Conservation (phyloP, 2,113 vertebrate species). For the Seriola rivoliana region DNA sequence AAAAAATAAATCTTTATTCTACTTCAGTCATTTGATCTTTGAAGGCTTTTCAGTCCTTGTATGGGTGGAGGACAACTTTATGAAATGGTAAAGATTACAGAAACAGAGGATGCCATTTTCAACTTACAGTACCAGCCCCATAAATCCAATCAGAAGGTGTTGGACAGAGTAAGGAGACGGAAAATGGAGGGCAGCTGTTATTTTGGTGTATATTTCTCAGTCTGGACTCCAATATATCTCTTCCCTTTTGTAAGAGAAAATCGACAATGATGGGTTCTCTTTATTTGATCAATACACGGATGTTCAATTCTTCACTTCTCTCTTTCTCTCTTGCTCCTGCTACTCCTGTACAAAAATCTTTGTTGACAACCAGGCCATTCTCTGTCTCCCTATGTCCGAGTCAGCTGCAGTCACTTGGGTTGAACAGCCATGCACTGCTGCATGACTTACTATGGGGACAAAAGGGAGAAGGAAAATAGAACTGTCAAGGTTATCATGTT, state of each 20-base stretch:
- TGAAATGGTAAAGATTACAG: not conserved
- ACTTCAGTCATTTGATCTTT: not conserved
- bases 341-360: slow-evolving; percentile 26
- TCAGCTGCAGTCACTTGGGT: slow-evolving; percentile 11
- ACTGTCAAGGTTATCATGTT: slow-evolving; percentile 67
- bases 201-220: not conserved
- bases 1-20: not conserved
- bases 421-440: slow-evolving; percentile 33
- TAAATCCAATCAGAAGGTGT: not conserved
- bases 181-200: slow-evolving; percentile 1
- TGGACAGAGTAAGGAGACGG: not conserved
- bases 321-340: not conserved
- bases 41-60: not conserved
- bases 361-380: slow-evolving; percentile 23
- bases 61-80: not conserved
- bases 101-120: not conserved
- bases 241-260: slow-evolving; percentile 11
- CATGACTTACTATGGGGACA: slow-evolving; percentile 50
- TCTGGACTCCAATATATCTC: not conserved
- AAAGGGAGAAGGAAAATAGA: slow-evolving; percentile 57
- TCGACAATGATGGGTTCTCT: not conserved
- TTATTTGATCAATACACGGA: slow-evolving; percentile 7
- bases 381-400: slow-evolving; percentile 6
- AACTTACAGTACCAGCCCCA: not conserved
- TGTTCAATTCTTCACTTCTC: not conserved